These are phyloP conservation scores for Tychaedon coryphoeus DNA, from an alignment of 2,113 vertebrate species.

Conservation along the genomic window DNA sequence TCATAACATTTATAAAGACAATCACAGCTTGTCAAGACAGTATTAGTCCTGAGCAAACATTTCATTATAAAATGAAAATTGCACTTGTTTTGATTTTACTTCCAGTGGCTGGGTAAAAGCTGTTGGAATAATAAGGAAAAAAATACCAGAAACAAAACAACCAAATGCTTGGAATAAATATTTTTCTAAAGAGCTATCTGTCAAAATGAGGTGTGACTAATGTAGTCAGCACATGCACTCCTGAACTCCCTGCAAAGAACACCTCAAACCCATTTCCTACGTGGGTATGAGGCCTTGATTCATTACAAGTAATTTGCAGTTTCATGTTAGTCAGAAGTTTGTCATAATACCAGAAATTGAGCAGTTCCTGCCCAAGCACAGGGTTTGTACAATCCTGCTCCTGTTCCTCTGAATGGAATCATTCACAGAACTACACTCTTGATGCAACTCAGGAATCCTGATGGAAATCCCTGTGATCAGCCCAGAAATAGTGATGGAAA, in stretches of 20 bases:
- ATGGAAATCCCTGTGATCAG: neutral
- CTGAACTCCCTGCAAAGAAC: neutral
- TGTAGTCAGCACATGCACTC: neutral
- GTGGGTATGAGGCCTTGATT: neutral
- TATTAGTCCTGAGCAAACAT: neutral
- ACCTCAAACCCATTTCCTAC: neutral
- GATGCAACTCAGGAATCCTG: neutral
- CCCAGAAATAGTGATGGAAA: neutral
- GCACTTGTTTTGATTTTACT: neutral
- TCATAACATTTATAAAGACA: neutral
- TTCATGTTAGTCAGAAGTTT: constrained; percentile 13
- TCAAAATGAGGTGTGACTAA: neutral
- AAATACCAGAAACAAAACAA: neutral
- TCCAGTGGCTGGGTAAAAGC: neutral
- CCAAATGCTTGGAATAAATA: neutral
- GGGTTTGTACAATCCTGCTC: neutral
- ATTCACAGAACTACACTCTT: neutral
- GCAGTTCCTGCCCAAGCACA: neutral
- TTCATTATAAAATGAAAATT: neutral
- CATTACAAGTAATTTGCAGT: neutral
- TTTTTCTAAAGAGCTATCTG: neutral
- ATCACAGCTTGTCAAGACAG: neutral
- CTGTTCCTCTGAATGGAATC: neutral
- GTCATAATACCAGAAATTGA: neutral
- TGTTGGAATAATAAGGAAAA: neutral